Evolutionary conservation across 1,140 invertebrate species (phyloP).

Genomic region (Panulirus ornatus): DNA sequence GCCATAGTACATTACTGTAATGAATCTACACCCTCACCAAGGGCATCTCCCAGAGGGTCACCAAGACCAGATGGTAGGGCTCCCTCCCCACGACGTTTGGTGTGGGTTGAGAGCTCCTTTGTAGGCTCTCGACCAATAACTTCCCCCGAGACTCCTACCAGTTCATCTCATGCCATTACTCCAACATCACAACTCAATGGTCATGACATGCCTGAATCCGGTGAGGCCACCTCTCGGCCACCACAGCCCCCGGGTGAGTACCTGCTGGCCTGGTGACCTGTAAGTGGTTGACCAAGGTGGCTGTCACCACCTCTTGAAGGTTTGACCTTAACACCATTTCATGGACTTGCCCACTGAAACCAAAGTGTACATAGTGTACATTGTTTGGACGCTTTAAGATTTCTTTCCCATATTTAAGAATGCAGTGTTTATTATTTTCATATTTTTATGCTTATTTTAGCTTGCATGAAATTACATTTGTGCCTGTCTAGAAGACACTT

Average conservation of each 20-base stretch:
- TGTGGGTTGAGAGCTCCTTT: constrained; percentile 95
- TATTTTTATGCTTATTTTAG: constrained; percentile 40
- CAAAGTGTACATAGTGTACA: constrained; percentile 70
- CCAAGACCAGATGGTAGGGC: constrained; percentile 47
- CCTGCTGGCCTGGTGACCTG: constrained; percentile 74
- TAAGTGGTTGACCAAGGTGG: background rate
- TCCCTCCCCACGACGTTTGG: constrained; percentile 78
- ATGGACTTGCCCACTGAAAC: constrained; percentile 43
- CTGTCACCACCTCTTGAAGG: constrained; percentile 6
- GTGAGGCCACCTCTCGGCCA: constrained; percentile 45
- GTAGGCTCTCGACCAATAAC: constrained; percentile 90
- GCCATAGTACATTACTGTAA: constrained; percentile 92
- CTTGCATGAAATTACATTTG: constrained; percentile 58
- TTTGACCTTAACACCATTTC: background rate
- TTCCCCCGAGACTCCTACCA: constrained; percentile 86
- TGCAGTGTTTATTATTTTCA: constrained; percentile 57
- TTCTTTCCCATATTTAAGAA: constrained; percentile 47
- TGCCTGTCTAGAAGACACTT: constrained; percentile 21
- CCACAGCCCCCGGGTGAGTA: constrained; percentile 75
- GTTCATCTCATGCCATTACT: constrained; percentile 51
- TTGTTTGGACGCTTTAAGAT: constrained; percentile 38
- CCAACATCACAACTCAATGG: constrained; percentile 65
- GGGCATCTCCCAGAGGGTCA: constrained; percentile 64
- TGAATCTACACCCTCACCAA: constrained; percentile 55
- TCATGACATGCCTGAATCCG: constrained; percentile 40